These are phyloP conservation scores for Limanda limanda DNA, from an alignment of 2,113 vertebrate genomes.

Conservation along the genomic window DNA sequence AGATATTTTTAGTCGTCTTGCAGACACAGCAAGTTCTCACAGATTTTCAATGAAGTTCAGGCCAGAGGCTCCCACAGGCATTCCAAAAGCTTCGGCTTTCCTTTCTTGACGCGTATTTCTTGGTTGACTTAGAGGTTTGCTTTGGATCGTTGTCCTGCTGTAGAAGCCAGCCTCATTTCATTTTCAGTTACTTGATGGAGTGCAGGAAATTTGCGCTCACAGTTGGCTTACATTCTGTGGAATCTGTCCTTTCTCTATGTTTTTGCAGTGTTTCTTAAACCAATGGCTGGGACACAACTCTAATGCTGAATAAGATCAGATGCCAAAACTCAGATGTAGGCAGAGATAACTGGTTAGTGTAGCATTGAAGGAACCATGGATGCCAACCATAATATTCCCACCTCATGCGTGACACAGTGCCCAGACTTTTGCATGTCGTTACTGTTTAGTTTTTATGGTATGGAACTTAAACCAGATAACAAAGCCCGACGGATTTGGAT, in stretches of 20 bases:
- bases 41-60: neutral
- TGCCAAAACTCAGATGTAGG: neutral
- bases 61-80: neutral
- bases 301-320: neutral
- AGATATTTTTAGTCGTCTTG: neutral
- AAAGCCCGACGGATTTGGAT: too few species aligned
- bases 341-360: neutral
- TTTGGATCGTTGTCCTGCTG: neutral
- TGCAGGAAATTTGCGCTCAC: neutral
- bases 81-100: constrained; percentile 4
- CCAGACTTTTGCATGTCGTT: too few species aligned
- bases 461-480: too few species aligned
- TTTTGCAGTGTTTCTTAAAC: neutral
- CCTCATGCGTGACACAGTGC: too few species aligned
- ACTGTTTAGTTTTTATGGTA: too few species aligned
- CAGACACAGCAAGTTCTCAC: constrained; percentile 1
- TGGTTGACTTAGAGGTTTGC: neutral
- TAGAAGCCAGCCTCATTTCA: neutral
- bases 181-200: neutral
- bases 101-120: neutral
- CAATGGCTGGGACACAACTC: neutral
- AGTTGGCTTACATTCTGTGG: neutral
- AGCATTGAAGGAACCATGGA: neutral
- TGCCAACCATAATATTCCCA: too few species aligned
- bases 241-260: neutral